A percentile compares a stretch with the other conserved stretches of the same genome.
phyloP scores from a whole-genome alignment of 2,797 vertebrate species.

The Pygocentrus nattereri region DNA sequence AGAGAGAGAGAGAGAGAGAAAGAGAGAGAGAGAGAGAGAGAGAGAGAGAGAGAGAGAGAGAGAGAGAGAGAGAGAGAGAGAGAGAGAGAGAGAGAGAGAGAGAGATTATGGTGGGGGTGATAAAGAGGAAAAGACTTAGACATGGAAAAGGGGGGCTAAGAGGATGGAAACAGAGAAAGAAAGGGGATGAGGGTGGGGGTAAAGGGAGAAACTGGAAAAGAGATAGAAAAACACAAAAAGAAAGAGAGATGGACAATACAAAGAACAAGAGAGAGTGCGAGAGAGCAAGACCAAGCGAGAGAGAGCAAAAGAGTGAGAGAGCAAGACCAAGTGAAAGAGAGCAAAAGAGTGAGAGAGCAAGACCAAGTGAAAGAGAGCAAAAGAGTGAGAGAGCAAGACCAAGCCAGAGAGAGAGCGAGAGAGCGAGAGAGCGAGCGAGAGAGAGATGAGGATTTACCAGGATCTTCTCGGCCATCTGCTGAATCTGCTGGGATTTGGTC shows the following conservation, averaged over 20 bases:
- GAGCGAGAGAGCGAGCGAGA: slow-evolving; percentile 20
- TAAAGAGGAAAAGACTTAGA: neutral
- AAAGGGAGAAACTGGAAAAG: neutral
- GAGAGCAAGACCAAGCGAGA: no score
- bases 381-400: slow-evolving; percentile 31
- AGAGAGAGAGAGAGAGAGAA: slow-evolving; percentile 28
- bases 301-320: slow-evolving; percentile 37
- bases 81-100: slow-evolving; percentile 15
- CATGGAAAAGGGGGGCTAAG: slow-evolving; percentile 7
- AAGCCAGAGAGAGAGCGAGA: slow-evolving; percentile 34
- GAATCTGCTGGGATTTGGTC: slow-evolving; percentile 97
- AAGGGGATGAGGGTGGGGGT: slow-evolving; percentile 18
- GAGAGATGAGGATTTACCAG: slow-evolving; percentile 70
- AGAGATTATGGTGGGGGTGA: neutral
- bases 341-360: neutral
- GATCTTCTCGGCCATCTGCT: slow-evolving; percentile 99
- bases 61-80: slow-evolving; percentile 28
- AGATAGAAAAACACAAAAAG: slow-evolving; percentile 38
- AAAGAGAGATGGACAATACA: slow-evolving; percentile 42
- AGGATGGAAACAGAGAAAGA: slow-evolving; percentile 41
- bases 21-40: slow-evolving; percentile 15
- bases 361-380: no score
- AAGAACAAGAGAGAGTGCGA: slow-evolving; percentile 11
- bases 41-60: neutral
- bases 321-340: slow-evolving; percentile 26